These are phyloP conservation scores for Chaetura pelagica DNA, from an alignment of 2,113 vertebrate species.

Conservation along the genomic window DNA sequence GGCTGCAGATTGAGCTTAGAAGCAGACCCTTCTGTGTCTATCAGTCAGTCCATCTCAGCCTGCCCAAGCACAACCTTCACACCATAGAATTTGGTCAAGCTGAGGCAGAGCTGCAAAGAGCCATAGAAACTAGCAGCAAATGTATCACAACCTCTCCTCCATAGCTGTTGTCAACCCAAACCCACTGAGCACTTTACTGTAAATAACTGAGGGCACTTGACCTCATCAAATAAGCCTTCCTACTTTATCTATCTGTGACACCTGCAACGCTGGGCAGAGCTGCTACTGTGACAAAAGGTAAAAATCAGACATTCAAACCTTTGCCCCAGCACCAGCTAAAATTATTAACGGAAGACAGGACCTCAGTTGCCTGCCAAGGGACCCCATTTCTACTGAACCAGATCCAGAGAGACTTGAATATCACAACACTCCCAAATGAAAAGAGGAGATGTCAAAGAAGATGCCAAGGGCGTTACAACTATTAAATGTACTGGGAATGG, in stretches of 20 bases:
- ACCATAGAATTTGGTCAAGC: neutral
- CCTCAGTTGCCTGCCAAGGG: neutral
- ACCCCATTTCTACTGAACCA: neutral
- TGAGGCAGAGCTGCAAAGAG: neutral
- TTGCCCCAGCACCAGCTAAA: neutral
- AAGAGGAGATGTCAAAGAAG: neutral
- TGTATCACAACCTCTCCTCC: neutral
- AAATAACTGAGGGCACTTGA: neutral
- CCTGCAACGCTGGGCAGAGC: neutral
- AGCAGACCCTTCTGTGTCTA: neutral
- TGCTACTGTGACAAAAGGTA: neutral
- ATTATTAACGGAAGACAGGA: neutral
- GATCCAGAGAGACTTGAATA: neutral
- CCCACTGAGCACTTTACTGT: neutral
- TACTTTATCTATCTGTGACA: neutral
- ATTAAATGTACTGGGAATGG: neutral
- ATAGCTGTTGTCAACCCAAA: neutral
- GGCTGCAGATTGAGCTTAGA: neutral
- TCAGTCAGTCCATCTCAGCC: neutral
- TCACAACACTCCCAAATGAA: neutral
- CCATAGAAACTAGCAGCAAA: neutral
- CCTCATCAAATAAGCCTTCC: neutral
- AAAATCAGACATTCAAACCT: neutral
- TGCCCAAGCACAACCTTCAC: neutral
- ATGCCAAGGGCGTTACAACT: neutral